phyloP scores from a whole-genome alignment of 2,797 vertebrate species.

The Melanotaenia pygmaea region DNA sequence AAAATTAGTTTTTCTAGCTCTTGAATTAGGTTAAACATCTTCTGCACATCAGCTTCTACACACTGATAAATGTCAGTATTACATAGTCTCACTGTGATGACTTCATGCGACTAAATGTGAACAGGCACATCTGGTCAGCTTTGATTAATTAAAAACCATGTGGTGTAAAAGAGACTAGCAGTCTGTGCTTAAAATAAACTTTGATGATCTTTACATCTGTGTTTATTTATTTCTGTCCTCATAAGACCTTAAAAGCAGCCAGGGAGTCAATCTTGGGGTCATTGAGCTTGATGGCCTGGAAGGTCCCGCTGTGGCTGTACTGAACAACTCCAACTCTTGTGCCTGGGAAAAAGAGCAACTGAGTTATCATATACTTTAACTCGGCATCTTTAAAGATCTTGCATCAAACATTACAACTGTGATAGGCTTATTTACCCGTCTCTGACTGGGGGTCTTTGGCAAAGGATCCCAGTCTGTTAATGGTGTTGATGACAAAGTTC shows the following conservation, averaged over 20 bases:
- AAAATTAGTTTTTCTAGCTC: background rate
- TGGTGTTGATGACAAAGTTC: conserved; percentile 97
- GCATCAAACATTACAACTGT: background rate
- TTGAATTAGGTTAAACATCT: background rate
- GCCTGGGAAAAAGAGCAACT: conserved; percentile 73
- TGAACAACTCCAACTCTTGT: conserved; percentile 97
- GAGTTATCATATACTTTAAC: background rate
- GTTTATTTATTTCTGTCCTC: conserved; percentile 29
- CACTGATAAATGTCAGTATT: background rate
- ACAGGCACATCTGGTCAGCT: conserved; percentile 15
- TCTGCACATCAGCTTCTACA: conserved; percentile 1
- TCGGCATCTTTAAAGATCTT: background rate
- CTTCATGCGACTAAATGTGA: background rate
- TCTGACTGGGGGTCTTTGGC: conserved; percentile 91
- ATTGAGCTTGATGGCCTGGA: conserved; percentile 92
- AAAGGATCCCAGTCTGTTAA: conserved; percentile 94
- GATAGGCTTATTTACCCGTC: conserved; percentile 79
- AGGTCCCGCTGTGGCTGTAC: conserved; percentile 96
- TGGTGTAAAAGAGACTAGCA: conserved; percentile 15
- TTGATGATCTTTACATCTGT: conserved; percentile 16
- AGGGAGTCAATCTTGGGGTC: conserved; percentile 92
- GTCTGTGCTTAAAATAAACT: conserved; percentile 29
- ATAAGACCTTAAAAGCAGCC: conserved; percentile 89
- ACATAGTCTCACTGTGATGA: background rate
- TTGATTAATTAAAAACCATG: conserved; percentile 30